Base-by-base conservation (phyloP, 2,797 vertebrate species). In the Gallinago solitaria region DNA sequence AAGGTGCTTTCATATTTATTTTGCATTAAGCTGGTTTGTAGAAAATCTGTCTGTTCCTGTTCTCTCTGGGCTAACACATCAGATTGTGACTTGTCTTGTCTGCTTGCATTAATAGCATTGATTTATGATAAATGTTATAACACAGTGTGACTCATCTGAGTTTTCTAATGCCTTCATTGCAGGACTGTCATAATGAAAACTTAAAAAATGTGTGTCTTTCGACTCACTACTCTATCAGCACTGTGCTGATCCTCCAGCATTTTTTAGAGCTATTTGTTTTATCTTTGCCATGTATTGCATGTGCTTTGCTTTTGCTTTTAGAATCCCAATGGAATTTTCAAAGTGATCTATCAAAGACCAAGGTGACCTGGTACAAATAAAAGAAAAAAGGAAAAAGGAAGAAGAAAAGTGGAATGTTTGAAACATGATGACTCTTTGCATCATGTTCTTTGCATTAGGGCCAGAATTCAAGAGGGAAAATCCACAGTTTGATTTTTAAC, bases 1-100 rank as follows among this genome's bases (percentile, higher is more conserved):
- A 90, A 91, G 70, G 70, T 90, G 35, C 83, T 92, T 94, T 95
- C 83, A 45, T 94, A 79, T 93, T 64, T 92, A 89, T 92, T 82
- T 87, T 81, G 19, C 69, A 68, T 67, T 85, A 92, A 89, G 70
- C 70, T 89, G 77, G 21, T 75, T 93, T 93, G 48, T 77, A 95
- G 56, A 93, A 92, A 88, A 83, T 83, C 77, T 92, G 18, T 95
- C 80, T 53, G 9, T 93, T 95, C 91, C 53, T 90, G 47, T 96
- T 97, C 95, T 94, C 87, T 84, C 90, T 91, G 51, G 41, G n/a
- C 83, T 87, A 60, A 73, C 19, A 9, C 37, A 67, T 89, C 86
- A 70, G 37, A 57, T 54, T 88, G 88, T 94, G 91, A 68, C 69
- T 94, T 33, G 9, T 91, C 85, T 75, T 94, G 64, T 80, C 85